phyloP scores from a whole-genome alignment of 1,140 invertebrate species.

The Babylonia areolata region DNA sequence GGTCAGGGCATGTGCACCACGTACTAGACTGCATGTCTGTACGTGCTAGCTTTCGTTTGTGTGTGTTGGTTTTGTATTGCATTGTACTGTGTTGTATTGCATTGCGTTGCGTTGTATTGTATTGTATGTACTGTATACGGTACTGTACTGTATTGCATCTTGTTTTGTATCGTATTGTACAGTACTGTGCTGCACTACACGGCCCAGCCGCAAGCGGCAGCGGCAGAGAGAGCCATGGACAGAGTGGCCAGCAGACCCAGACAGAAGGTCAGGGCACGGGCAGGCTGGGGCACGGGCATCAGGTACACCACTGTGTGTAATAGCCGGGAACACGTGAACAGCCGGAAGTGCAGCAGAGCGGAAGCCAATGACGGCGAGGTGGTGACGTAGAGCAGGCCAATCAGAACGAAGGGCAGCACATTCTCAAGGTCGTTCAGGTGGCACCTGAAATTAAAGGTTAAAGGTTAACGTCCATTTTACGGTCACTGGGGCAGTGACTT shows the following conservation, averaged over 20 bases:
- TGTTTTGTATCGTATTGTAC: too few species aligned
- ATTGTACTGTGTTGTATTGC: too few species aligned
- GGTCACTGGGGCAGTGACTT: background rate
- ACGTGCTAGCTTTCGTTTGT: too few species aligned
- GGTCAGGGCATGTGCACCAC: too few species aligned
- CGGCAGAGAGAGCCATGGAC: constrained; percentile 76
- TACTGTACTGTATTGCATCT: too few species aligned
- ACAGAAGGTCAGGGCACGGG: constrained; percentile 78
- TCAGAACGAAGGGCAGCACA: constrained; percentile 80
- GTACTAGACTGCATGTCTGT: too few species aligned
- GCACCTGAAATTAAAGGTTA: constrained; percentile 79
- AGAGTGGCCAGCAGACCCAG: constrained; percentile 76
- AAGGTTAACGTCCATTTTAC: too few species aligned
- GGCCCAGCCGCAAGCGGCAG: background rate
- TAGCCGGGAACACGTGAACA: constrained; percentile 80
- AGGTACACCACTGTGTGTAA: constrained; percentile 81
- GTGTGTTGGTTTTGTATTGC: too few species aligned
- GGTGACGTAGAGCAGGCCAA: constrained; percentile 80
- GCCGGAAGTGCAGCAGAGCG: constrained; percentile 80
- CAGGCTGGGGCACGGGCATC: constrained; percentile 78
- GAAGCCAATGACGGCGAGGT: constrained; percentile 78
- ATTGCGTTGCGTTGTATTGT: too few species aligned
- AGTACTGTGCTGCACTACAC: too few species aligned
- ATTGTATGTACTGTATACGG: too few species aligned
- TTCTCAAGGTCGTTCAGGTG: constrained; percentile 85